These are phyloP conservation scores for Ianthella basta DNA, from an alignment of 37 sponge, comb jelly and placozoan species.

Conservation along the genomic window DNA sequence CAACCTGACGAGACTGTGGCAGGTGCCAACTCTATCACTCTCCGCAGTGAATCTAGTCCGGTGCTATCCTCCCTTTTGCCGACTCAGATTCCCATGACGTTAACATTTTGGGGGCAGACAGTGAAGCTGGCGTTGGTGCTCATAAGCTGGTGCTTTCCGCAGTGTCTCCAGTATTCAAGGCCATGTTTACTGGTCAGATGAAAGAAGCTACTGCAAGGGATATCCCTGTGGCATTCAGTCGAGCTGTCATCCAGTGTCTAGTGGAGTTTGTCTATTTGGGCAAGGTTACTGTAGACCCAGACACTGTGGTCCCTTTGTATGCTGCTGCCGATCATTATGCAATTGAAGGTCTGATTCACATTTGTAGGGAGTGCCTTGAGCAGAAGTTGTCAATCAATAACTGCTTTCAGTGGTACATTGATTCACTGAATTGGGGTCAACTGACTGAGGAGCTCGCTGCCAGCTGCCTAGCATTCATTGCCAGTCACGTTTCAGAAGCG, in stretches of 20 bases:
- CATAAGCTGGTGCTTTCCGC: neutral
- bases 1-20: no score
- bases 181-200: constrained; percentile 10
- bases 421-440: constrained; percentile 17
- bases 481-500: neutral
- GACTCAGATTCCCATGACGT: constrained; percentile 9
- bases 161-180: constrained; percentile 12
- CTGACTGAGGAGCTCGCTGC: constrained; percentile 17
- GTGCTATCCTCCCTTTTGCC: neutral
- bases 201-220: constrained; percentile 1
- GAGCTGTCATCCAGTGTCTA: neutral
- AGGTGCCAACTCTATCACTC: no score
- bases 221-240: neutral
- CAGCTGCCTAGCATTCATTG: neutral
- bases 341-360: neutral
- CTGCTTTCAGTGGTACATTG: constrained; percentile 22
- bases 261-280: constrained; percentile 14
- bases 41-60: neutral
- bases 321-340: constrained; percentile 7
- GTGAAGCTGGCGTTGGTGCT: neutral
- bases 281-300: neutral
- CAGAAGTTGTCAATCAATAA: neutral
- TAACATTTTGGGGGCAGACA: neutral
- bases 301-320: constrained; percentile 1
- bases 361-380: neutral